phyloP scores from a whole-genome alignment of 2,797 vertebrate genomes.

The Labeo calbasu region DNA sequence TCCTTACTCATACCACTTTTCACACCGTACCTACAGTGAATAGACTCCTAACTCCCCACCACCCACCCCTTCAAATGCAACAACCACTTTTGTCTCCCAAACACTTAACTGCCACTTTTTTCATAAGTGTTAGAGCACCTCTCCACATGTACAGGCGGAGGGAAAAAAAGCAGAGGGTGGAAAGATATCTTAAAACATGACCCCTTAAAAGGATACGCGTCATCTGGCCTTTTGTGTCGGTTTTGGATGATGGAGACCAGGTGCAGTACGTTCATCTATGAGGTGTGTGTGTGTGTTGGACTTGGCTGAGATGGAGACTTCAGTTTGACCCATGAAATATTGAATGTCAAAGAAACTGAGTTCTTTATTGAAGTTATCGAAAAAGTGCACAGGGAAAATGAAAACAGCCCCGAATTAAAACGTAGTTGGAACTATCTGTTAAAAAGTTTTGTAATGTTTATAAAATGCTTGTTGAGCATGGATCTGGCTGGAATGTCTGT shows the following conservation, averaged over 20 bases:
- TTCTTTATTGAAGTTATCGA: constrained; percentile 38
- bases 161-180: constrained; percentile 59
- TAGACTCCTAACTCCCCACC: constrained; percentile 28
- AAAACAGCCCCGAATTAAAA: not conserved
- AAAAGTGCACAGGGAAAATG: not conserved
- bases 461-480: not conserved
- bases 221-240: constrained; percentile 75
- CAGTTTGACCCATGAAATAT: constrained; percentile 18
- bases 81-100: constrained; percentile 62
- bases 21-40: constrained; percentile 44
- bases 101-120: constrained; percentile 55
- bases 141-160: constrained; percentile 57
- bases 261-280: constrained; percentile 66
- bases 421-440: not conserved
- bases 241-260: constrained; percentile 79
- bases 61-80: constrained; percentile 30
- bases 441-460: not conserved
- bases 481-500: not conserved
- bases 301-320: not conserved
- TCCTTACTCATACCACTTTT: constrained; percentile 24
- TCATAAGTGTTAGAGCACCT: constrained; percentile 65
- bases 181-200: constrained; percentile 78
- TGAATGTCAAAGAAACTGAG: constrained; percentile 17
- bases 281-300: not conserved
- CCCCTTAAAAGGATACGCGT: constrained; percentile 76